Evolutionary conservation across 2,888 invertebrate species (phyloP).

Genomic region (Eurytoma californica): DNA sequence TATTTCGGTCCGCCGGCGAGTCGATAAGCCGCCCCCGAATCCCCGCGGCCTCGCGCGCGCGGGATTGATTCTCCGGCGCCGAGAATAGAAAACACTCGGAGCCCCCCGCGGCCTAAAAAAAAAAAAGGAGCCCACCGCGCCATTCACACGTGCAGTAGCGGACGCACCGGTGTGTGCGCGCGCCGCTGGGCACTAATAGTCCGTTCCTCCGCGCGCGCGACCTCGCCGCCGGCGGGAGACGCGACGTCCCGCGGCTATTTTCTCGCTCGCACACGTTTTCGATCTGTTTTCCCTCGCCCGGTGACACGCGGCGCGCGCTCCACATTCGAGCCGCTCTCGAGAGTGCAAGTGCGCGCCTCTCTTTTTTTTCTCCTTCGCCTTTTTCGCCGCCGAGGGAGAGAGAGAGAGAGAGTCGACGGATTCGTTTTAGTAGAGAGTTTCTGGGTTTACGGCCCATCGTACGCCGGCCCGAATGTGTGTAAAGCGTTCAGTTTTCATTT

Average conservation of each 20-base stretch:
- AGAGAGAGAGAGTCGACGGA: too few species aligned
- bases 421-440: too few species aligned
- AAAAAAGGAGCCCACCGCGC: background rate
- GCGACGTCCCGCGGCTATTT: slow-evolving; percentile 1
- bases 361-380: background rate
- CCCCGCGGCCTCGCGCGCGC: too few species aligned
- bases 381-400: background rate
- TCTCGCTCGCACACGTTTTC: slow-evolving; percentile 19
- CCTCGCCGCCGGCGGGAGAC: too few species aligned
- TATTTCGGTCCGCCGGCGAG: too few species aligned
- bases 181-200: background rate
- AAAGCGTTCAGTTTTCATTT: too few species aligned
- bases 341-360: slow-evolving; percentile 1
- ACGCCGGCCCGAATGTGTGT: too few species aligned
- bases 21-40: too few species aligned
- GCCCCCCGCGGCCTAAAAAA: background rate
- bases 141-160: background rate
- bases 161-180: too few species aligned
- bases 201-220: slow-evolving; percentile 1
- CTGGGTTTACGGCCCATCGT: too few species aligned
- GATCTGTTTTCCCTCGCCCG: slow-evolving; percentile 34
- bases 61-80: background rate
- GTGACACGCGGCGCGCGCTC: background rate
- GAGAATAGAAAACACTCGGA: background rate
- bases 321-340: slow-evolving; percentile 6